Percentiles rank a stretch among this genome's conserved stretches.
These are phyloP conservation scores for Agonopterix arenella DNA, from an alignment of 2,888 invertebrate genomes.

Conservation along the genomic window DNA sequence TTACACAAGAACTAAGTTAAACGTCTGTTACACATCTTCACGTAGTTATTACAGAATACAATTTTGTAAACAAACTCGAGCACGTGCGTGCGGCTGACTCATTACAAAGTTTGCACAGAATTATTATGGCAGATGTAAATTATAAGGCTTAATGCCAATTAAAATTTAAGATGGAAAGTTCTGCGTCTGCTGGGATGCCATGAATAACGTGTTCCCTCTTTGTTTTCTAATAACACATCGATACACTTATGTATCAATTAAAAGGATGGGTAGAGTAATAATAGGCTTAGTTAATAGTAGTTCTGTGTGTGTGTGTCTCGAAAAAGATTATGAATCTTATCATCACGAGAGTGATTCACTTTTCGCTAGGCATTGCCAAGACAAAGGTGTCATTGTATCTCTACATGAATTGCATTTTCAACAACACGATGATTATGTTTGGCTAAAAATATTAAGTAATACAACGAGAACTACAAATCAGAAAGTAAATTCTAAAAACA, in stretches of 20 bases:
- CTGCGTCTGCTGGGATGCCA: neutral
- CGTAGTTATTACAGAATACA: slow-evolving; percentile 52
- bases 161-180: slow-evolving; percentile 3
- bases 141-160: slow-evolving; percentile 8
- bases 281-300: too few relatives aligned
- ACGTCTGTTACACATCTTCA: slow-evolving; percentile 42
- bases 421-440: too few relatives aligned
- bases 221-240: neutral
- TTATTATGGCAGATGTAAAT: slow-evolving; percentile 32
- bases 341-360: too few relatives aligned
- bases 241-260: too few relatives aligned
- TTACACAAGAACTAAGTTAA: slow-evolving; percentile 34
- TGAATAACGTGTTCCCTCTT: neutral
- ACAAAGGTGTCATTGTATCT: too few relatives aligned
- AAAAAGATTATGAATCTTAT: slow-evolving; percentile 5
- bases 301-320: too few relatives aligned
- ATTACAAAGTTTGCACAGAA: slow-evolving; percentile 33
- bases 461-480: too few relatives aligned
- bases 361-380: too few relatives aligned
- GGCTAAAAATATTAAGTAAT: too few relatives aligned
- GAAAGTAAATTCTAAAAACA: too few relatives aligned
- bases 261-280: too few relatives aligned
- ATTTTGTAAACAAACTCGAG: slow-evolving; percentile 60
- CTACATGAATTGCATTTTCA: too few relatives aligned
- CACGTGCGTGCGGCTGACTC: slow-evolving; percentile 46